Evolutionary conservation across 1,140 invertebrate species (phyloP).

Genomic region (Magallana ariakensis): DNA sequence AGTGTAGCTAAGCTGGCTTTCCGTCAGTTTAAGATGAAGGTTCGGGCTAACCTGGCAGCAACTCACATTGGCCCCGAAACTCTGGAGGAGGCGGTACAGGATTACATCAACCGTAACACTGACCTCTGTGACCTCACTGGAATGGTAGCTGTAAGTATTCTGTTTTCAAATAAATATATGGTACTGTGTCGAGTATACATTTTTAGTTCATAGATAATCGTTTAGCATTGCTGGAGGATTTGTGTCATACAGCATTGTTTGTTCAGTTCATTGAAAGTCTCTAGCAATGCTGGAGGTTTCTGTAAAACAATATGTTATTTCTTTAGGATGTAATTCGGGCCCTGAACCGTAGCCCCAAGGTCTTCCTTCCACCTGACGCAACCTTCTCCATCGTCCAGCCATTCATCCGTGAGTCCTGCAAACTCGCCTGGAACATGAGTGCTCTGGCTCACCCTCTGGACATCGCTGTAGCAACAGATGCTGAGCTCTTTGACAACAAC

Average conservation of each 20-base stretch:
- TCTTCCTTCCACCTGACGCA: constrained; percentile 75
- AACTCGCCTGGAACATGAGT: constrained; percentile 79
- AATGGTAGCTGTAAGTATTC: constrained; percentile 75
- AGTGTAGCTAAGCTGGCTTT: constrained; percentile 77
- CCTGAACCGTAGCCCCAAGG: constrained; percentile 76
- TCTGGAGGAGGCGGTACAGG: constrained; percentile 79
- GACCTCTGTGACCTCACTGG: constrained; percentile 78
- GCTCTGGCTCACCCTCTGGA: constrained; percentile 78
- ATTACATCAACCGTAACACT: constrained; percentile 79
- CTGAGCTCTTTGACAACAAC: constrained; percentile 78
- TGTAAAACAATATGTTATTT: no score
- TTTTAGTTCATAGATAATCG: no score
- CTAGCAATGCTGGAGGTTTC: no score
- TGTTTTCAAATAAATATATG: no score
- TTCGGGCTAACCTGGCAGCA: constrained; percentile 76
- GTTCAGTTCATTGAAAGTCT: no score
- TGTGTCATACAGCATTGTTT: no score
- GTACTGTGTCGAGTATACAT: background rate
- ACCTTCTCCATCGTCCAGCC: constrained; percentile 76
- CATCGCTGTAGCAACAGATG: constrained; percentile 76
- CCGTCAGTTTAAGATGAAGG: constrained; percentile 79
- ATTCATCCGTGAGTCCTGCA: constrained; percentile 78
- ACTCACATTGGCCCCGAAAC: constrained; percentile 78
- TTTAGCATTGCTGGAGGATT: no score
- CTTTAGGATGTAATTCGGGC: constrained; percentile 77